phyloP scores from a whole-genome alignment of 2,113 vertebrate species.

The Heloderma charlesbogerti region DNA sequence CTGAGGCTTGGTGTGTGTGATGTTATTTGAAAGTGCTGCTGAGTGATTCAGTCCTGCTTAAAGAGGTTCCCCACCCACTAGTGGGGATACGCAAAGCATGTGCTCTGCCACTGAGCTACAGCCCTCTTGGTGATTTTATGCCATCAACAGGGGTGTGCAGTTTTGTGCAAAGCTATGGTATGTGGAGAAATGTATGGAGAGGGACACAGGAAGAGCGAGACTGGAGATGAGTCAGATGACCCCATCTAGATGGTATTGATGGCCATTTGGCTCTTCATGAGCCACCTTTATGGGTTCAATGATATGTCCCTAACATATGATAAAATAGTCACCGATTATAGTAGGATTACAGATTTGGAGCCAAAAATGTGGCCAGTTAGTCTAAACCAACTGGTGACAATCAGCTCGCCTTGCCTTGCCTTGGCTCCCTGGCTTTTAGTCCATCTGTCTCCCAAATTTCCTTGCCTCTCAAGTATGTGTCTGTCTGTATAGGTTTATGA shows the following conservation, averaged over 20 bases:
- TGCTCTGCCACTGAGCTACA: background rate
- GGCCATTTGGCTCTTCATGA: background rate
- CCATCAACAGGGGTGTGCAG: background rate
- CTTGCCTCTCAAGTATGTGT: background rate
- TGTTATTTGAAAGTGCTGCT: no score
- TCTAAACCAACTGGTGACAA: background rate
- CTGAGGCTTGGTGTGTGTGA: no score
- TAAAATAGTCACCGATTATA: background rate
- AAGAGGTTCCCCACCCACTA: no score
- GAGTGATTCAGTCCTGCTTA: no score
- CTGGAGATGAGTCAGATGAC: background rate
- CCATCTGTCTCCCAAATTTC: no score
- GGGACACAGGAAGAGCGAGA: background rate
- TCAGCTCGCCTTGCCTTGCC: background rate
- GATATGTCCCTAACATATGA: background rate
- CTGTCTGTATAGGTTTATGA: background rate
- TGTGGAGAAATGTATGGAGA: no score
- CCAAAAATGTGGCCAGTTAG: background rate
- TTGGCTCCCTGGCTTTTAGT: background rate
- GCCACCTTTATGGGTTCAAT: background rate
- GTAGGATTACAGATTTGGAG: no score
- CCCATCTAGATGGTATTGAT: background rate
- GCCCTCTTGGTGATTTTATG: background rate
- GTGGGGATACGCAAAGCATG: background rate
- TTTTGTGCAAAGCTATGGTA: background rate